These are phyloP conservation scores for Eupeodes corollae DNA, from an alignment of 1,140 invertebrate species.

Conservation along the genomic window DNA sequence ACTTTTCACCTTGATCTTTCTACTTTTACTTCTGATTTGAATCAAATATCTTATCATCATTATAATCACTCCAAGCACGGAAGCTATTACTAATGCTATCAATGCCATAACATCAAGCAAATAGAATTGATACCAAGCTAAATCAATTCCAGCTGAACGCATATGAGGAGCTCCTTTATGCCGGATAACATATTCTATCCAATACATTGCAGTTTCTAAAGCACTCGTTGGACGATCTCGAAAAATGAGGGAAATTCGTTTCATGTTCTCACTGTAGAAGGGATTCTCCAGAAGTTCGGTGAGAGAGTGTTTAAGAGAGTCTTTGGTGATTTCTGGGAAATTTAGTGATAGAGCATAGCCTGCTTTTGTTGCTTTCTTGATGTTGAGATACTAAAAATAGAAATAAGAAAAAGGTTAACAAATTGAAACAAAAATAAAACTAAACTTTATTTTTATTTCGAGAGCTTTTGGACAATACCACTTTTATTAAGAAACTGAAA, in stretches of 20 bases:
- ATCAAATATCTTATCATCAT: too few relatives aligned
- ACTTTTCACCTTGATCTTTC: too few relatives aligned
- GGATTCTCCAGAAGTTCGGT: slow-evolving; percentile 37
- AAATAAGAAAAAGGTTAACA: background rate
- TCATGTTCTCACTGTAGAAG: slow-evolving; percentile 35
- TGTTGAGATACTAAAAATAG: slow-evolving; percentile 15
- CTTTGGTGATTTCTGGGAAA: slow-evolving; percentile 28
- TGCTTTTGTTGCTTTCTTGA: slow-evolving; percentile 20
- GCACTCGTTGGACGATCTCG: slow-evolving; percentile 43
- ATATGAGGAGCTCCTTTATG: slow-evolving; percentile 46
- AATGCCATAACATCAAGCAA: slow-evolving; percentile 45
- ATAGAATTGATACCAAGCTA: slow-evolving; percentile 49
- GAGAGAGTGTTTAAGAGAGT: slow-evolving; percentile 30
- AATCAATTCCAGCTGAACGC: slow-evolving; percentile 42
- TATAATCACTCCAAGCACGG: too few relatives aligned
- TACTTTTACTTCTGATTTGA: too few relatives aligned
- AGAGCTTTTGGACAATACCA: too few relatives aligned
- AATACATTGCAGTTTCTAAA: slow-evolving; percentile 45
- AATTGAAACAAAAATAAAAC: background rate
- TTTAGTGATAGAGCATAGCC: slow-evolving; percentile 27
- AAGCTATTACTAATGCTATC: background rate
- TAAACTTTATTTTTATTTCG: too few relatives aligned
- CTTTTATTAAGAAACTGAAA: too few relatives aligned
- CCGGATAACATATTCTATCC: slow-evolving; percentile 51
- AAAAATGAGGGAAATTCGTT: slow-evolving; percentile 38